phyloP scores from a whole-genome alignment of 2,888 invertebrate genomes.

The Ectropis crepuscularia region DNA sequence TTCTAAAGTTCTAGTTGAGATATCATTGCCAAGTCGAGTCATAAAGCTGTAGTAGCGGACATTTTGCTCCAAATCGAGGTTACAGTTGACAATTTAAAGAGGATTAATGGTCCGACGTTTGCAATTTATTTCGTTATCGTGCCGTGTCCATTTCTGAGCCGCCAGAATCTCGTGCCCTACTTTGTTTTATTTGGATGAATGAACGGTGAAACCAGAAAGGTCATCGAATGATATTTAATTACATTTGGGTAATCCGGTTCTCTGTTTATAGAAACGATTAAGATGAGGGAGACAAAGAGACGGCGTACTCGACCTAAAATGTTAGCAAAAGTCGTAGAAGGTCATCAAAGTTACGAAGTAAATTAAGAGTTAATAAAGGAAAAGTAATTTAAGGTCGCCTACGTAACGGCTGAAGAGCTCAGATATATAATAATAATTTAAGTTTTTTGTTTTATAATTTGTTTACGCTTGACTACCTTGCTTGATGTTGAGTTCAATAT shows the following conservation, averaged over 20 bases:
- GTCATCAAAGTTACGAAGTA: slow-evolving; percentile 12
- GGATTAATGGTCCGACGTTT: slow-evolving; percentile 61
- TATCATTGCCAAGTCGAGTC: slow-evolving; percentile 19
- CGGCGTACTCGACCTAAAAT: slow-evolving; percentile 5
- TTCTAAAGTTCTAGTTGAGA: slow-evolving; percentile 15
- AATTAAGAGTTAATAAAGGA: slow-evolving; percentile 11
- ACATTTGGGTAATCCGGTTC: slow-evolving; percentile 13
- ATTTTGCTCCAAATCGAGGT: slow-evolving; percentile 45
- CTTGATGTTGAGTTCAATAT: too few relatives aligned
- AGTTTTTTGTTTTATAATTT: too few relatives aligned
- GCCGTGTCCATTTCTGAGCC: slow-evolving; percentile 50
- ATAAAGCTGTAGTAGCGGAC: slow-evolving; percentile 28
- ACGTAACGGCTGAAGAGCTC: background rate
- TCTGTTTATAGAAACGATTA: slow-evolving; percentile 8
- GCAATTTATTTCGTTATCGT: slow-evolving; percentile 59
- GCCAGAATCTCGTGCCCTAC: slow-evolving; percentile 44
- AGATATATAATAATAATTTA: slow-evolving; percentile 1
- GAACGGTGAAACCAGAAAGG: slow-evolving; percentile 38
- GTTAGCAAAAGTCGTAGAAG: slow-evolving; percentile 7
- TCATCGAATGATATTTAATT: slow-evolving; percentile 35
- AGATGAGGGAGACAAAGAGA: slow-evolving; percentile 6
- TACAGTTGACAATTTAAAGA: slow-evolving; percentile 58
- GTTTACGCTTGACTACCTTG: too few relatives aligned
- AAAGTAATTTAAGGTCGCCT: slow-evolving; percentile 8
- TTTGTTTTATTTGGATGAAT: slow-evolving; percentile 51